phyloP scores from a whole-genome alignment of 1,140 invertebrate genomes.

The Pissodes strobi region DNA sequence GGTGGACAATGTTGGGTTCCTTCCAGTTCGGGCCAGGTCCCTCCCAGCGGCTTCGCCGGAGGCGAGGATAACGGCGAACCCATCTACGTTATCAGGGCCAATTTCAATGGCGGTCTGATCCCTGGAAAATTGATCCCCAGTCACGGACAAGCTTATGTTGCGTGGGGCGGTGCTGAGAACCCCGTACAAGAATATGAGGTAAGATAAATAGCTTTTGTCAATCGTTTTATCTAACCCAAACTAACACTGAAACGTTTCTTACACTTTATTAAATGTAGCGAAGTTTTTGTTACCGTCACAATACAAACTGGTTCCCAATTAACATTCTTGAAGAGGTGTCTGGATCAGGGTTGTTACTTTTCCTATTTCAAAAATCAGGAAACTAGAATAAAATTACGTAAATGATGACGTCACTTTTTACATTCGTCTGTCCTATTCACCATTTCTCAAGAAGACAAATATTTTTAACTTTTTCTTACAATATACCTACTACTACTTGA shows the following conservation, averaged over 20 bases:
- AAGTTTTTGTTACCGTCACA: too few species aligned
- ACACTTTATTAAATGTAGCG: too few species aligned
- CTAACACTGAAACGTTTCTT: background rate
- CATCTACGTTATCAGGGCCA: slow-evolving; percentile 69
- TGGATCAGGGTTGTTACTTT: too few species aligned
- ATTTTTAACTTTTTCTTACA: too few species aligned
- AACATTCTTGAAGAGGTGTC: too few species aligned
- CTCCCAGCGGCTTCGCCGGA: slow-evolving; percentile 72
- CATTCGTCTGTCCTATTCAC: too few species aligned
- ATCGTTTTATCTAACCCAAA: background rate
- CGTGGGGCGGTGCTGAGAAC: slow-evolving; percentile 80
- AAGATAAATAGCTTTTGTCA: background rate
- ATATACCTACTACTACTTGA: too few species aligned
- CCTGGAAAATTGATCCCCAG: slow-evolving; percentile 77
- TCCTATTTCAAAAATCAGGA: too few species aligned
- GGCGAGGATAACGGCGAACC: slow-evolving; percentile 75
- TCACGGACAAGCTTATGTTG: slow-evolving; percentile 73
- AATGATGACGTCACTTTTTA: too few species aligned
- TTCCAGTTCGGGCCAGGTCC: slow-evolving; percentile 66
- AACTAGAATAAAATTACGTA: too few species aligned
- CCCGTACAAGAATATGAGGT: slow-evolving; percentile 74
- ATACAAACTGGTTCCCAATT: too few species aligned
- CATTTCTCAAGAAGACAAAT: too few species aligned
- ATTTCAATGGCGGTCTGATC: slow-evolving; percentile 68
- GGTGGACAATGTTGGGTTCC: slow-evolving; percentile 66